These are phyloP conservation scores for Morpho achilles DNA, from an alignment of 2,888 invertebrate genomes.

Conservation along the genomic window DNA sequence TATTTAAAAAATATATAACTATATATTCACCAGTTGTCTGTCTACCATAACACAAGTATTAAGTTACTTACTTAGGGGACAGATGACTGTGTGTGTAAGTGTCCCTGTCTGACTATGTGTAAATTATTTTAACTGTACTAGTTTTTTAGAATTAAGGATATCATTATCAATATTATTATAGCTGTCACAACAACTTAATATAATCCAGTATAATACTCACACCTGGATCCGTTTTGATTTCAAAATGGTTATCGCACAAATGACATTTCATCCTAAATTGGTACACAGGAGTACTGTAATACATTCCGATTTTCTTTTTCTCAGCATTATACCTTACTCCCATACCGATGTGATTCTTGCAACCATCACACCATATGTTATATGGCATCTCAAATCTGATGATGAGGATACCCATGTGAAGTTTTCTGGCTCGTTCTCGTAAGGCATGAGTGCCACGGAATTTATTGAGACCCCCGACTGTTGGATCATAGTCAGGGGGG, in stretches of 20 bases:
- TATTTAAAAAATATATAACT: too few species aligned
- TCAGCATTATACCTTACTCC: conserved; percentile 98
- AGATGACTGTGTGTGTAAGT: too few species aligned
- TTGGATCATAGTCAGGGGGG: conserved; percentile 99
- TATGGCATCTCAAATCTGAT: conserved; percentile 99
- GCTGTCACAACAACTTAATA: not conserved
- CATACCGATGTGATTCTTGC: conserved; percentile 99
- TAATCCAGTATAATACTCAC: conserved; percentile 78
- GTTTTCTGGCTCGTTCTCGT: conserved; percentile 96
- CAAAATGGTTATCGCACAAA: conserved; percentile 97
- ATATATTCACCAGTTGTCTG: too few species aligned
- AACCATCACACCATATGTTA: conserved; percentile 99
- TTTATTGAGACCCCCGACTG: conserved; percentile 95
- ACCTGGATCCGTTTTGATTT: conserved; percentile 98
- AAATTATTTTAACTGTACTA: too few species aligned
- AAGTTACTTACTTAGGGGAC: too few species aligned
- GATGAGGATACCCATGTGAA: conserved; percentile 96
- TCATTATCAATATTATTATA: too few species aligned
- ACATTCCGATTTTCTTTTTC: conserved; percentile 97
- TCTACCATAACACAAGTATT: too few species aligned
- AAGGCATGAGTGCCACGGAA: conserved; percentile 97
- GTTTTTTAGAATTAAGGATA: too few species aligned
- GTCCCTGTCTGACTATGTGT: too few species aligned
- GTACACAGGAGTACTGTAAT: conserved; percentile 98
- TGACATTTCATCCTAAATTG: conserved; percentile 99